These are phyloP conservation scores for Cephus spinipes DNA, from an alignment of 2,888 invertebrate genomes.

Conservation along the genomic window DNA sequence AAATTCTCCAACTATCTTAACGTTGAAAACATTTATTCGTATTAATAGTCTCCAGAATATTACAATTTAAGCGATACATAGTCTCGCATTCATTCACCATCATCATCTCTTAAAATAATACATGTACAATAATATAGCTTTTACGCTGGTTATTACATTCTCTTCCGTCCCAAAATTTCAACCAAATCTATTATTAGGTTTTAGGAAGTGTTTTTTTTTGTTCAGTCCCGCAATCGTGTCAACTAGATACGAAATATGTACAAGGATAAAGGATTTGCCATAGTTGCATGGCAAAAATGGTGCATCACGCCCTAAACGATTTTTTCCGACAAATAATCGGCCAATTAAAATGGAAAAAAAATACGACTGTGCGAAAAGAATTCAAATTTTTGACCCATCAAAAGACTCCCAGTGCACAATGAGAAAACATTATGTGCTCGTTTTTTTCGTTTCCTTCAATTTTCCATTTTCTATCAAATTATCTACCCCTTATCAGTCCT, in stretches of 20 bases:
- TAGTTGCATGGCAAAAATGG: no score
- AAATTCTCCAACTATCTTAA: constrained; percentile 25
- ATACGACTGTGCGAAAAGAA: no score
- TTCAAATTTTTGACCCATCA: no score
- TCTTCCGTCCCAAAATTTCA: constrained; percentile 1
- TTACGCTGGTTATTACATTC: constrained; percentile 2
- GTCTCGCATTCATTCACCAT: constrained; percentile 32
- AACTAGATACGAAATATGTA: constrained; percentile 28
- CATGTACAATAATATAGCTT: constrained; percentile 37
- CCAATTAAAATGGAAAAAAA: no score
- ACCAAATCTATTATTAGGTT: constrained; percentile 17
- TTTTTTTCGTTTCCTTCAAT: no score
- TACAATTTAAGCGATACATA: constrained; percentile 46
- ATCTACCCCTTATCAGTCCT: no score
- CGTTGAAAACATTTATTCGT: constrained; percentile 57
- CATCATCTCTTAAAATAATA: constrained; percentile 39
- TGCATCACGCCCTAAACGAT: no score
- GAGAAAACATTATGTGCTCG: no score
- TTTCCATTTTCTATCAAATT: no score
- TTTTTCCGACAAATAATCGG: no score
- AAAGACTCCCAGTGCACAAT: no score
- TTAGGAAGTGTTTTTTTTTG: constrained; percentile 30
- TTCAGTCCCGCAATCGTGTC: constrained; percentile 42
- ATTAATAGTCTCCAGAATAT: constrained; percentile 43
- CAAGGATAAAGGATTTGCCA: constrained; percentile 7